These are phyloP conservation scores for Aeoliscus strigatus DNA, from an alignment of 2,797 vertebrate species.

Conservation along the genomic window DNA sequence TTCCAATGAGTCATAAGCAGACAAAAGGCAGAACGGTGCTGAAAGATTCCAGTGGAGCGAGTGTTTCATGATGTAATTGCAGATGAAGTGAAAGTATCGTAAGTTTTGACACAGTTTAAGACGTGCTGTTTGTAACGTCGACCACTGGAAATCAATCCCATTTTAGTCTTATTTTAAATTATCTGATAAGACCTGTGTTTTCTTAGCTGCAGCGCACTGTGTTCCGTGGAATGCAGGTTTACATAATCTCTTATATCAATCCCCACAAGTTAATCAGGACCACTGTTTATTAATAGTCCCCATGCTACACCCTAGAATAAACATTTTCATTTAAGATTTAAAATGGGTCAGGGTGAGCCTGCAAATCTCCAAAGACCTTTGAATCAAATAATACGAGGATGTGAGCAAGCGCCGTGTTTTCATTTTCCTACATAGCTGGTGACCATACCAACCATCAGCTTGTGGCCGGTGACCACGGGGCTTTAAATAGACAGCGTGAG, in stretches of 20 bases:
- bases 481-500: slow-evolving; percentile 72
- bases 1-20: slow-evolving; percentile 29
- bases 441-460: slow-evolving; percentile 48
- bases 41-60: slow-evolving; percentile 19
- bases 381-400: slow-evolving; percentile 15
- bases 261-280: slow-evolving; percentile 10
- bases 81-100: slow-evolving; percentile 9
- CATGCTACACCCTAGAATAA: slow-evolving; percentile 17
- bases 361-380: slow-evolving; percentile 7
- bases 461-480: slow-evolving; percentile 47
- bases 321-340: slow-evolving; percentile 10
- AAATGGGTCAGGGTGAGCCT: slow-evolving; percentile 29
- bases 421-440: slow-evolving; percentile 40
- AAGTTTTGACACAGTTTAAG: slow-evolving; percentile 4
- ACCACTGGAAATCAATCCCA: neutral
- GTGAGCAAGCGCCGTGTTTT: slow-evolving; percentile 33
- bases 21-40: slow-evolving; percentile 9
- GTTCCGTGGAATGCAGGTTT: slow-evolving; percentile 8
- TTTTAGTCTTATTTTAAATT: slow-evolving; percentile 1
- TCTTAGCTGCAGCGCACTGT: slow-evolving; percentile 5
- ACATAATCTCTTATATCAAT: slow-evolving; percentile 15
- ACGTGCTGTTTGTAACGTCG: neutral
- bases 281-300: neutral
- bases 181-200: neutral
- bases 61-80: slow-evolving; percentile 12